These are phyloP conservation scores for Desoria tigrina DNA, from an alignment of 2,888 invertebrate genomes.

Conservation along the genomic window DNA sequence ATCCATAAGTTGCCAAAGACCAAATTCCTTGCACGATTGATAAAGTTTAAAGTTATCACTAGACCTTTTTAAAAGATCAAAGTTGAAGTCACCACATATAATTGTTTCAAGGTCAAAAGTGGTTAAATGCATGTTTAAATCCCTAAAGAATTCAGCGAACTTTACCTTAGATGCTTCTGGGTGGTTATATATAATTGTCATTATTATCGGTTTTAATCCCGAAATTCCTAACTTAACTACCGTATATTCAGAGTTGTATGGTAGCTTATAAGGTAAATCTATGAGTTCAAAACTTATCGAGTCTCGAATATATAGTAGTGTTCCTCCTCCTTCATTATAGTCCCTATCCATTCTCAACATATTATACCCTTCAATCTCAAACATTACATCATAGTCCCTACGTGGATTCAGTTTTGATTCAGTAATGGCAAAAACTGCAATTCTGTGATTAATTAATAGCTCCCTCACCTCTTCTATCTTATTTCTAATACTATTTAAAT, in stretches of 20 bases:
- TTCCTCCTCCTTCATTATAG: not conserved
- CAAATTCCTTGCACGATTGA: not conserved
- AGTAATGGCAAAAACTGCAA: not conserved
- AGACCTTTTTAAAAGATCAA: not conserved
- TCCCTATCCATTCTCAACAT: not conserved
- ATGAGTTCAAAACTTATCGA: not conserved
- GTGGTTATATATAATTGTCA: not conserved
- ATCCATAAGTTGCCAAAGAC: not conserved
- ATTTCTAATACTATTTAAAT: not conserved
- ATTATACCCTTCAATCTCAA: not conserved
- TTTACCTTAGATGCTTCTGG: not conserved
- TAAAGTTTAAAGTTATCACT: not conserved
- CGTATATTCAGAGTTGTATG: not conserved
- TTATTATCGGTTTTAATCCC: not conserved
- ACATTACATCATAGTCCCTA: not conserved
- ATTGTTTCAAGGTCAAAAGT: not conserved
- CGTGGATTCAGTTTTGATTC: slow-evolving; percentile 1
- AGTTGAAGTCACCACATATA: slow-evolving; percentile 2
- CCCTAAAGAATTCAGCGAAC: not conserved
- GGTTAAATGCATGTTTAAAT: not conserved
- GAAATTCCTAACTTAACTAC: not conserved
- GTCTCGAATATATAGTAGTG: not conserved
- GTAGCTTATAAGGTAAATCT: not conserved
- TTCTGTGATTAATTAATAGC: not conserved
- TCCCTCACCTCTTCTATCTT: not conserved